Conservation (phyloP, 2,888 invertebrate species). For the Yponomeuta cagnagella region DNA sequence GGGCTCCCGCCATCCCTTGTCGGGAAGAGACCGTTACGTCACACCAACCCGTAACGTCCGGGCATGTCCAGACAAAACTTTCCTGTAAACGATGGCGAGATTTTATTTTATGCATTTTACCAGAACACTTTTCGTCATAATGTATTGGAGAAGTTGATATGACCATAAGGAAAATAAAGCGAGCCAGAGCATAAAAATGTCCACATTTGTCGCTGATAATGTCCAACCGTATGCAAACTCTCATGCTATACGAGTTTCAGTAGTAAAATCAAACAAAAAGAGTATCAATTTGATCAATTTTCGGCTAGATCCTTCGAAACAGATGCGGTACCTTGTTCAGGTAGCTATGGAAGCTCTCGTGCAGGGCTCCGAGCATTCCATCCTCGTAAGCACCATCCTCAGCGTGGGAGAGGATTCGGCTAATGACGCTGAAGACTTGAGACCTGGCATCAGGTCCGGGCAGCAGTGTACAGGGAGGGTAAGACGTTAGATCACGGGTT, state of each 20-base stretch:
- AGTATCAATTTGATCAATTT: no score
- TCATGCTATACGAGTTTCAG: no score
- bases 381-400: constrained; percentile 82
- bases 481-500: background rate
- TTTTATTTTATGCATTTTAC: no score
- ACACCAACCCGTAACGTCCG: constrained; percentile 84
- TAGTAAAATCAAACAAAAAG: no score
- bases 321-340: constrained; percentile 38
- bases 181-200: no score
- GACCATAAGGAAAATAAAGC: no score
- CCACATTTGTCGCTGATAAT: no score
- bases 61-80: constrained; percentile 77
- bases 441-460: constrained; percentile 71
- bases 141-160: no score
- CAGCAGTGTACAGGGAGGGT: constrained; percentile 41
- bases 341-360: constrained; percentile 59
- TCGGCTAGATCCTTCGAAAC: no score
- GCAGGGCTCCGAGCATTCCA: constrained; percentile 43
- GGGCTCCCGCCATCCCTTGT: constrained; percentile 93
- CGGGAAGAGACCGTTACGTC: constrained; percentile 94
- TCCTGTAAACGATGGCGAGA: constrained; percentile 32
- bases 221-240: no score
- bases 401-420: constrained; percentile 94
- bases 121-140: no score
- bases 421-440: constrained; percentile 96